phyloP scores from a whole-genome alignment of 1,140 invertebrate genomes.

The Panulirus ornatus region DNA sequence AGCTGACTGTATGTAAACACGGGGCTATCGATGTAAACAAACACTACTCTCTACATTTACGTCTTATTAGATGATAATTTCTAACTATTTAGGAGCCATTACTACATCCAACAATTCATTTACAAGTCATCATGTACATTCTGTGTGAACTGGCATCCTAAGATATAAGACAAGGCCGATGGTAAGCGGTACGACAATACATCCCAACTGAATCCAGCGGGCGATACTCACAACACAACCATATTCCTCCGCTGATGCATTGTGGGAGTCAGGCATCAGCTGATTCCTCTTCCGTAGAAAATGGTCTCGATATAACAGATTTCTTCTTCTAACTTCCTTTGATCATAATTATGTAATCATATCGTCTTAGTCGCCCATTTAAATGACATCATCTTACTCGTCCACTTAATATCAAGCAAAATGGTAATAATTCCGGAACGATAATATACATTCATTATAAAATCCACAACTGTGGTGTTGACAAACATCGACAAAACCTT shows the following conservation, averaged over 20 bases:
- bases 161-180: background rate
- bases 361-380: too few relatives aligned
- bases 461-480: too few relatives aligned
- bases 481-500: too few relatives aligned
- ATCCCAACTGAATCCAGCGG: conserved; percentile 30
- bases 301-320: background rate
- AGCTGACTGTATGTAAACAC: conserved; percentile 29
- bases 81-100: background rate
- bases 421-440: too few relatives aligned
- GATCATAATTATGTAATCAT: too few relatives aligned
- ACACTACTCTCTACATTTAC: conserved; percentile 27
- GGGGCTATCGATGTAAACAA: conserved; percentile 5
- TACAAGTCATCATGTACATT: background rate
- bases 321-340: too few relatives aligned
- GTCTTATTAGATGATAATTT: background rate
- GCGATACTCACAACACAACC: conserved; percentile 25
- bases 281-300: background rate
- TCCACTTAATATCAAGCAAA: too few relatives aligned
- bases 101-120: background rate
- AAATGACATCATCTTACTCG: too few relatives aligned
- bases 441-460: too few relatives aligned
- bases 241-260: conserved; percentile 34
- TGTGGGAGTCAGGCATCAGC: conserved; percentile 10
- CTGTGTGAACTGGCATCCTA: background rate
- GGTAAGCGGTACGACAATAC: background rate